Evolutionary conservation across 2,113 vertebrate species (phyloP).

Genomic region (Saiga tatarica): DNA sequence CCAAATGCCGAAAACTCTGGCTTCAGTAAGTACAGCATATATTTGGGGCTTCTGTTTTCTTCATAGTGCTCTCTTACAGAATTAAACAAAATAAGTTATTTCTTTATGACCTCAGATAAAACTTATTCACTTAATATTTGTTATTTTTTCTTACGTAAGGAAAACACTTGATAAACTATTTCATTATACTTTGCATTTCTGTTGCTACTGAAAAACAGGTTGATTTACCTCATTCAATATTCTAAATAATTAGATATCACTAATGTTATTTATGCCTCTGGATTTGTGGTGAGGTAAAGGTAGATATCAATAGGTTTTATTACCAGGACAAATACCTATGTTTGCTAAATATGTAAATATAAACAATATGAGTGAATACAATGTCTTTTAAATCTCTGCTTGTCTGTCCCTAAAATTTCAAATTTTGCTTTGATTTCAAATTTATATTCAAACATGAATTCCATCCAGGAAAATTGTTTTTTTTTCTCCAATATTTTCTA

Average conservation of each 20-base stretch:
- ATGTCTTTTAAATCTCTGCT: neutral
- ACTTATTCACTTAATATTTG: neutral
- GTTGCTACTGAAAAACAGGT: neutral
- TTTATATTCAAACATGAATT: neutral
- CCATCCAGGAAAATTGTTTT: neutral
- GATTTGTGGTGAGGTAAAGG: neutral
- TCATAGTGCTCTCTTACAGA: neutral
- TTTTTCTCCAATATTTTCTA: neutral
- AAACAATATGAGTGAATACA: neutral
- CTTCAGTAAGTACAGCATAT: neutral
- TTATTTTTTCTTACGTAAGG: neutral
- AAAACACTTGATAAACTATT: neutral
- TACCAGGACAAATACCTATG: neutral
- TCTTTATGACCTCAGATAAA: neutral
- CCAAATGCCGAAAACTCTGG: neutral
- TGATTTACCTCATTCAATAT: neutral
- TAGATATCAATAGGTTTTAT: neutral
- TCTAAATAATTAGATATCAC: neutral
- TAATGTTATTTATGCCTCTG: neutral
- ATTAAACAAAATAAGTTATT: neutral
- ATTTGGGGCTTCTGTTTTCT: neutral
- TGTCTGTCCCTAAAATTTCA: neutral
- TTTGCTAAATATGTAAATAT: neutral
- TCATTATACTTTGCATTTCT: neutral
- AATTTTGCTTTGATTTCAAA: neutral